Conservation (phyloP, 2,888 invertebrate species). For the Cheilosia grossa region DNA sequence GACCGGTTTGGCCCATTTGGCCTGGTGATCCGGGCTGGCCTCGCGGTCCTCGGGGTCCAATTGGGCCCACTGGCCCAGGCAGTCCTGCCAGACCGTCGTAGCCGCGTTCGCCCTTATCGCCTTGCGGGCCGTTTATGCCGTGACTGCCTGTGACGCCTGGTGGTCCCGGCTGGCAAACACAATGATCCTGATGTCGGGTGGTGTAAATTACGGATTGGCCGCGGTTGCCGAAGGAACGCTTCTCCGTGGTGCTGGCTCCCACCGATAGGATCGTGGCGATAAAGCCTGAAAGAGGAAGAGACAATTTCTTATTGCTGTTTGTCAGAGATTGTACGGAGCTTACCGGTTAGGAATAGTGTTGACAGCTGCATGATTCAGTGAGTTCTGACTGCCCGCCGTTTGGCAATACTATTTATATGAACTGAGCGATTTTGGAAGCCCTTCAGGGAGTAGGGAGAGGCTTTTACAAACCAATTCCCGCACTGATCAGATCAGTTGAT, state of each 20-base stretch:
- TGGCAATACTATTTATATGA: conserved; percentile 35
- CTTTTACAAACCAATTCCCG: background rate
- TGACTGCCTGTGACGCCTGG: conserved; percentile 36
- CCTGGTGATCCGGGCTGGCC: conserved; percentile 37
- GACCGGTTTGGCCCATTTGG: conserved; percentile 41
- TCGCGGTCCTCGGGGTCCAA: conserved; percentile 43
- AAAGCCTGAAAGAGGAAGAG: conserved; percentile 12
- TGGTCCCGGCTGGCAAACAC: conserved; percentile 48
- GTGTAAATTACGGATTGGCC: background rate
- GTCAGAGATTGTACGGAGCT: background rate
- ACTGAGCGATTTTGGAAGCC: background rate
- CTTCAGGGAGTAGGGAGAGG: background rate
- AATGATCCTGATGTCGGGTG: conserved; percentile 11
- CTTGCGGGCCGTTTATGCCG: conserved; percentile 51
- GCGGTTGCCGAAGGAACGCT: conserved; percentile 18
- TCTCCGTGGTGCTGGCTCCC: background rate
- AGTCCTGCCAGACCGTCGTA: conserved; percentile 43
- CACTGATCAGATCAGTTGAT: conserved; percentile 10
- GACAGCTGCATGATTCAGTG: conserved; percentile 37
- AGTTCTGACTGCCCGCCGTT: background rate
- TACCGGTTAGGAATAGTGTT: conserved; percentile 35
- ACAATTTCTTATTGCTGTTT: background rate
- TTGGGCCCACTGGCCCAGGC: conserved; percentile 38
- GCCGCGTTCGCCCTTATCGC: conserved; percentile 53
- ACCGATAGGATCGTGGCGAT: background rate